These are phyloP conservation scores for Forbesichthys papilliferus DNA, from an alignment of 2,113 vertebrate genomes.

Conservation along the genomic window DNA sequence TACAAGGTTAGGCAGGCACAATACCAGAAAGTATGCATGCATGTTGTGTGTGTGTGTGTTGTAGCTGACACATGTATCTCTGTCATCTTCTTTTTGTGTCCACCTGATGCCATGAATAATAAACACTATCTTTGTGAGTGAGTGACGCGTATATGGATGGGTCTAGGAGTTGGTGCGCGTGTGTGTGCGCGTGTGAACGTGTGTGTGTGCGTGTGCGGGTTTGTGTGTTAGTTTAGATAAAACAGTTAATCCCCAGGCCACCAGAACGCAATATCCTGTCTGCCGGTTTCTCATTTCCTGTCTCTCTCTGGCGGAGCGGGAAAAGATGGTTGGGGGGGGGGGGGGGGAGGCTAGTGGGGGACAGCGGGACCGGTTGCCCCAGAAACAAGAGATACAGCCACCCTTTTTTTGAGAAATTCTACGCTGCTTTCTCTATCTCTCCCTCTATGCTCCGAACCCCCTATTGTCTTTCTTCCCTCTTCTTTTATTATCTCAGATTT, in stretches of 20 bases:
- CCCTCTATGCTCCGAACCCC: conserved; percentile 61
- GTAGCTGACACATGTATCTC: conserved; percentile 1
- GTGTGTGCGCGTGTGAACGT: conserved; percentile 32
- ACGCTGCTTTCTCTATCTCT: conserved; percentile 64
- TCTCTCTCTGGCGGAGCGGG: conserved; percentile 80
- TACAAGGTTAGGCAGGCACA: conserved; percentile 23
- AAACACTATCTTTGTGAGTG: conserved; percentile 57
- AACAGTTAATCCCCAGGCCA: conserved; percentile 85
- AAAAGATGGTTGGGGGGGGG: conserved; percentile 25
- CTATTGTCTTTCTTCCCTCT: conserved; percentile 56
- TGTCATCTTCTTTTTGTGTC: conserved; percentile 28
- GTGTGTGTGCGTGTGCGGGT: conserved; percentile 47
- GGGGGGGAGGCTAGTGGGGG: conserved; percentile 47
- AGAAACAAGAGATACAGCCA: conserved; percentile 82
- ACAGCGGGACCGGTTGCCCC: conserved; percentile 78
- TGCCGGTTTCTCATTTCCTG: conserved; percentile 89
- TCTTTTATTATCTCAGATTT: conserved; percentile 90
- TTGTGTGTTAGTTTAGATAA: conserved; percentile 82
- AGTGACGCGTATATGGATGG: conserved; percentile 39
- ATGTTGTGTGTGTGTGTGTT: conserved; percentile 26
- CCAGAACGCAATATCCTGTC: conserved; percentile 92
- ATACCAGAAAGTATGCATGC: conserved; percentile 35
- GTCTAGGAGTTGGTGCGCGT: conserved; percentile 35
- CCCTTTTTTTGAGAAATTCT: conserved; percentile 79
- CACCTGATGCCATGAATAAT: conserved; percentile 70